These are phyloP conservation scores for Lasaia peninsularis DNA, from an alignment of 1,140 invertebrate species.

Conservation along the genomic window DNA sequence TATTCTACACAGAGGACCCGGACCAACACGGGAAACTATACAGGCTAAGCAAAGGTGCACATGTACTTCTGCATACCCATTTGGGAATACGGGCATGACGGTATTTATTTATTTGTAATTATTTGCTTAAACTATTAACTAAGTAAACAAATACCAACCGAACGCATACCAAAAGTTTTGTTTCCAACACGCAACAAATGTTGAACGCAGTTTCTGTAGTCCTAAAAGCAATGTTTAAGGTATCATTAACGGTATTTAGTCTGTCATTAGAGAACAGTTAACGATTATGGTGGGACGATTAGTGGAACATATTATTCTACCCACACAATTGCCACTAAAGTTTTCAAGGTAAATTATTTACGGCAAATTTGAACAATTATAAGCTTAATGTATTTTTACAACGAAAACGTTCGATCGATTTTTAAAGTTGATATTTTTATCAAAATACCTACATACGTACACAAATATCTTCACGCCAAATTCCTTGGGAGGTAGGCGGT, in stretches of 20 bases:
- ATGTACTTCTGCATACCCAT: too few relatives aligned
- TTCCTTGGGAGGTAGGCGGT: too few relatives aligned
- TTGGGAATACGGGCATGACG: too few relatives aligned
- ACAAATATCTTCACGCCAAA: too few relatives aligned
- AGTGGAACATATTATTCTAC: not conserved
- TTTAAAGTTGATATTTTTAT: not conserved
- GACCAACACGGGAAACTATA: too few relatives aligned
- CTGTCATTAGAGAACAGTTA: slow-evolving; percentile 3
- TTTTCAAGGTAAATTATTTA: not conserved
- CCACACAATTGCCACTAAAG: not conserved
- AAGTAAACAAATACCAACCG: not conserved
- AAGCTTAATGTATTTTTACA: not conserved
- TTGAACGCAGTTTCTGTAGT: slow-evolving; percentile 1
- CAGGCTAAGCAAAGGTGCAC: too few relatives aligned
- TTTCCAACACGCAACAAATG: not conserved
- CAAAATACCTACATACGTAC: too few relatives aligned
- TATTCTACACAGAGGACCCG: too few relatives aligned
- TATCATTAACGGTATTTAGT: slow-evolving; percentile 11
- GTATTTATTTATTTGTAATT: too few relatives aligned
- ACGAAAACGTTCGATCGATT: not conserved
- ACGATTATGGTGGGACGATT: slow-evolving; percentile 9
- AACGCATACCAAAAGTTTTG: not conserved
- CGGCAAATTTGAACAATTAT: not conserved
- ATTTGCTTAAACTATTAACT: not conserved
- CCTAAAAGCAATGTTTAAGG: slow-evolving; percentile 12